Conservation (phyloP, 1,140 invertebrate species). For the Helicorthomorpha holstii region DNA sequence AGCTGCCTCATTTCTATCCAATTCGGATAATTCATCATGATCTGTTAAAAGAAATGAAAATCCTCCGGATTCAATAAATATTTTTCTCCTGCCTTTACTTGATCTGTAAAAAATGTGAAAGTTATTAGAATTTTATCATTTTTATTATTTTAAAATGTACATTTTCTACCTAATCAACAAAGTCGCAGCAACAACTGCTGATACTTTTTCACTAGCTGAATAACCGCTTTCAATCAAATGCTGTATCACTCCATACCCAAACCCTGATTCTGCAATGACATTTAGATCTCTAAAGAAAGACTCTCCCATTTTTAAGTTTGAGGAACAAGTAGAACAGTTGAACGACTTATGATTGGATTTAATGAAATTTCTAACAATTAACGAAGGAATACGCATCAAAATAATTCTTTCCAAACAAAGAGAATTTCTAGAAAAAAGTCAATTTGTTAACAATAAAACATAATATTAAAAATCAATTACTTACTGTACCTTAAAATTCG, state of each 20-base stretch:
- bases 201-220: not conserved
- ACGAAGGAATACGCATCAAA: not conserved
- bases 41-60: not conserved
- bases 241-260: not conserved
- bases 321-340: not conserved
- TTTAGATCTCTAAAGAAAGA: too few relatives aligned
- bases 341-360: not conserved
- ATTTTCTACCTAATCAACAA: not conserved
- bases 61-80: not conserved
- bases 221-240: not conserved
- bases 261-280: too few relatives aligned
- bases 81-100: not conserved
- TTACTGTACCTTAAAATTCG: not conserved
- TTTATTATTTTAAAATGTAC: not conserved
- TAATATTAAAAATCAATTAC: not conserved
- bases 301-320: too few relatives aligned
- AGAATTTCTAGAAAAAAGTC: too few relatives aligned
- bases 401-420: not conserved
- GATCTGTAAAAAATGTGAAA: not conserved
- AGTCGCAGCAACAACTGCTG: not conserved
- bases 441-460: too few relatives aligned
- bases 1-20: not conserved
- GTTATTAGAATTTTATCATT: not conserved
- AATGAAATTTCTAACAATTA: not conserved
- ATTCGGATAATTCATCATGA: not conserved